Percentiles rank a stretch among this genome's conserved stretches.
Conservation (phyloP, 2,113 vertebrate genomes). For the cattle (Bos taurus) region DNA sequence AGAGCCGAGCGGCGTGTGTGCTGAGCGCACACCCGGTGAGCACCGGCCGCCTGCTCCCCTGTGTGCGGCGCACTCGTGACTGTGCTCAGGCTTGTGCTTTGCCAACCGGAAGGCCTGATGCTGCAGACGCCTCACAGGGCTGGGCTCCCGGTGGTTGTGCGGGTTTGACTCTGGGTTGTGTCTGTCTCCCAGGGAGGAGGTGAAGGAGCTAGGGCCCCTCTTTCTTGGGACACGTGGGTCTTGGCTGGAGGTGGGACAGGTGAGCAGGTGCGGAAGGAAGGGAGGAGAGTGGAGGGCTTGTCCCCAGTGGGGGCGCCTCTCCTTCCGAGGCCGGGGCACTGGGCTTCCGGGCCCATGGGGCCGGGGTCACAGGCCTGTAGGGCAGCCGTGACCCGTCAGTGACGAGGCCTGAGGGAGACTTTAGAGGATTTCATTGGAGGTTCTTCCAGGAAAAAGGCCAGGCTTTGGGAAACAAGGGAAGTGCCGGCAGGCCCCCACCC, state of each 20-base stretch:
- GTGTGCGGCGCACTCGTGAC: neutral
- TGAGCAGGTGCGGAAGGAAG: neutral
- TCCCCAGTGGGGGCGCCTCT: neutral
- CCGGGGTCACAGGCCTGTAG: neutral
- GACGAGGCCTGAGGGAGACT: neutral
- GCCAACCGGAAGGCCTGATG: slow-evolving; percentile 26
- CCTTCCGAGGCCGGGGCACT: neutral
- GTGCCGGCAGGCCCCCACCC: neutral
- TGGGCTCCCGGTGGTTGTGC: neutral
- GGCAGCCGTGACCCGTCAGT: neutral
- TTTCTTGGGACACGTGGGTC: neutral
- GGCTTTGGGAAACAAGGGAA: neutral
- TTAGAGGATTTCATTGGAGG: neutral
- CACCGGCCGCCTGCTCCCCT: neutral
- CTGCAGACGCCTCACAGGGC: neutral
- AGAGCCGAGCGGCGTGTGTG: neutral
- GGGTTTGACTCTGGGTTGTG: slow-evolving; percentile 1
- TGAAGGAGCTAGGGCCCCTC: neutral
- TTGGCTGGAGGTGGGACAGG: neutral
- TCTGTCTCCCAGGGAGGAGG: neutral
- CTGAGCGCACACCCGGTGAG: neutral
- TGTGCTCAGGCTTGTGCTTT: neutral
- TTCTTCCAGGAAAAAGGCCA: neutral
- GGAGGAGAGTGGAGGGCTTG: neutral
- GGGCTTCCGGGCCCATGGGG: neutral